Conservation (phyloP, 1,140 invertebrate species). For the Anastrepha ludens region DNA sequence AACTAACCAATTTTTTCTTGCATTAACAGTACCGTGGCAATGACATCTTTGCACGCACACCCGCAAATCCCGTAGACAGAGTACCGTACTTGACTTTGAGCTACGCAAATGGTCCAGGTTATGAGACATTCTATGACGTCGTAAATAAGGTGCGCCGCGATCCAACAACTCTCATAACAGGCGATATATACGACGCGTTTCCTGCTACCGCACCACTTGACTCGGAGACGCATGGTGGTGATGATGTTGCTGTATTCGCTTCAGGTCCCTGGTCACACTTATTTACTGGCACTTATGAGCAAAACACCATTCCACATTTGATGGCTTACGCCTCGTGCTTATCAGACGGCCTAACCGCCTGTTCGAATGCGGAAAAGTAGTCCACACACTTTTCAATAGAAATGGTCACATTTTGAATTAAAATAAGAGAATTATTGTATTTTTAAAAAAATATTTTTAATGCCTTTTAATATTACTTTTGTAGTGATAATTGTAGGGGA, state of each 20-base stretch:
- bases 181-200: constrained; percentile 68
- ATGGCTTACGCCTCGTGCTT: constrained; percentile 81
- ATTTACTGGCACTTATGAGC: constrained; percentile 85
- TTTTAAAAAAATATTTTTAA: too few relatives aligned
- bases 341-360: constrained; percentile 71
- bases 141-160: constrained; percentile 67
- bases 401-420: background rate
- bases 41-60: constrained; percentile 75
- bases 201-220: constrained; percentile 76
- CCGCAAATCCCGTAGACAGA: constrained; percentile 69
- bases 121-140: constrained; percentile 68
- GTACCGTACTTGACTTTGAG: constrained; percentile 82
- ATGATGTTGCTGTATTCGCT: constrained; percentile 82
- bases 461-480: too few relatives aligned
- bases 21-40: constrained; percentile 72
- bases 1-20: background rate
- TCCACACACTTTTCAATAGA: too few relatives aligned
- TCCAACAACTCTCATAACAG: constrained; percentile 64
- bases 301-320: constrained; percentile 85
- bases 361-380: constrained; percentile 36
- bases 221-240: constrained; percentile 81
- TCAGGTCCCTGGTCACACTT: constrained; percentile 82
- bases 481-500: too few relatives aligned
- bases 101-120: constrained; percentile 83
- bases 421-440: background rate